Percentiles rank a stretch among this genome's conserved stretches.
Conservation (phyloP, 2,888 invertebrate species). For the Hemaris fuciformis region DNA sequence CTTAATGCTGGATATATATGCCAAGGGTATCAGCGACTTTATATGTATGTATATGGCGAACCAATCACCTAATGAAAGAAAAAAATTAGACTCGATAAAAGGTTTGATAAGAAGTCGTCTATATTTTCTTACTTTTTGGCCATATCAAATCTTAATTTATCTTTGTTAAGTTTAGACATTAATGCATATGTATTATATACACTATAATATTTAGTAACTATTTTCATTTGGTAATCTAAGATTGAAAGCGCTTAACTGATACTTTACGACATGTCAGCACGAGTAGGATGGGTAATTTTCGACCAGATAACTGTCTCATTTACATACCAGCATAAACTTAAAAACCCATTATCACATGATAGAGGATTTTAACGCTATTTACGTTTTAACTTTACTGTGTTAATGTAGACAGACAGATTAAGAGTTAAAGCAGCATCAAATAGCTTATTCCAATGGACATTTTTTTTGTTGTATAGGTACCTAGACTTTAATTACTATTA, state of each 20-base stretch:
- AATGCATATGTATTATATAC: no score
- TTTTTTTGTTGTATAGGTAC: constrained; percentile 27
- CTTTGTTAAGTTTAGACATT: no score
- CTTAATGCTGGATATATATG: no score
- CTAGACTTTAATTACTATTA: constrained; percentile 57
- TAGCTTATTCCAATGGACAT: constrained; percentile 43
- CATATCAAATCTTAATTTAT: no score
- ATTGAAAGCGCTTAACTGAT: no score
- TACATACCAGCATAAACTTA: constrained; percentile 18
- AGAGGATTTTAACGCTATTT: constrained; percentile 28
- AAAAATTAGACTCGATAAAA: no score
- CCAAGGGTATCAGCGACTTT: no score
- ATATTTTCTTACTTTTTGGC: no score
- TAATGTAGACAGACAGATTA: constrained; percentile 41
- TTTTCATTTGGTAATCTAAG: neutral
- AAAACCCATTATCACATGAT: constrained; percentile 27
- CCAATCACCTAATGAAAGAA: no score
- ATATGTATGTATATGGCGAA: no score
- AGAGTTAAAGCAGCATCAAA: constrained; percentile 36
- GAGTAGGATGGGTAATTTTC: constrained; percentile 4
- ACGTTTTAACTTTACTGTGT: constrained; percentile 34
- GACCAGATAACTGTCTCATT: constrained; percentile 18
- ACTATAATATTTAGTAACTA: no score
- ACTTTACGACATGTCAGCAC: neutral
- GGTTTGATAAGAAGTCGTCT: no score